Evolutionary conservation across 2,113 vertebrate genomes (phyloP), one percentile per base, ranked within the genome.

Genomic region (Ifrita kowaldi): DNA sequence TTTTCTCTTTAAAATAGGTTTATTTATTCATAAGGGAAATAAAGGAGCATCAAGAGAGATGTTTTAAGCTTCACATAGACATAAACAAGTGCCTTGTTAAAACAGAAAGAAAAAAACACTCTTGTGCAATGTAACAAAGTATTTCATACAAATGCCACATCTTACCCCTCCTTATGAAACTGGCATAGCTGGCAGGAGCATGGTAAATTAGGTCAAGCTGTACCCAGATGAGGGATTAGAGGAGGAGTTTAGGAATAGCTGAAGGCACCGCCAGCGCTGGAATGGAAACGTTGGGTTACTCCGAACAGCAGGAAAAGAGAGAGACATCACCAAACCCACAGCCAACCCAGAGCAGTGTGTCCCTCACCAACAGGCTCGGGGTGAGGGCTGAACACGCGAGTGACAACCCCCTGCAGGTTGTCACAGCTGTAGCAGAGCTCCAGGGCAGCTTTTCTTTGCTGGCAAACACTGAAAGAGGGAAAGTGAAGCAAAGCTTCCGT

Each of bases 181-280:
- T 42, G 71, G 71, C 76, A 60, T 4, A 57, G 87, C 94, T 69
- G 87, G 91, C 65, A 93, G 74, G 70, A 83, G 56, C 62, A 27
- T 4, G 2, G 65, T 65, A 95, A 89, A 94, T 83, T 59, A 69
- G 95, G 91, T 91, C 94, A 94, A 22, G 20, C 67, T 87, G 93
- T 96, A 83, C 96, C 84, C 89, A 94, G 74, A 76, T 74, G 91
- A 78, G 42, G 95, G 95, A 91, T 96, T 76, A 93, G 74, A 56
- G 15, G 32, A 96, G 70, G 10, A 89, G 65, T 89, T 91, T 30
- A 73, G 89, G 86, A 91, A 69, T 2, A 69, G 84, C 81, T 85
- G 91, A 82, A 88, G 91, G 84, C 59, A 49, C 47, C 1, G 9
- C 47, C 12, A 63, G 75, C 10, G 59, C 74, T 84, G 65, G 32